phyloP scores from a whole-genome alignment of 2,888 invertebrate species.

The Oscheius sp. region DNA sequence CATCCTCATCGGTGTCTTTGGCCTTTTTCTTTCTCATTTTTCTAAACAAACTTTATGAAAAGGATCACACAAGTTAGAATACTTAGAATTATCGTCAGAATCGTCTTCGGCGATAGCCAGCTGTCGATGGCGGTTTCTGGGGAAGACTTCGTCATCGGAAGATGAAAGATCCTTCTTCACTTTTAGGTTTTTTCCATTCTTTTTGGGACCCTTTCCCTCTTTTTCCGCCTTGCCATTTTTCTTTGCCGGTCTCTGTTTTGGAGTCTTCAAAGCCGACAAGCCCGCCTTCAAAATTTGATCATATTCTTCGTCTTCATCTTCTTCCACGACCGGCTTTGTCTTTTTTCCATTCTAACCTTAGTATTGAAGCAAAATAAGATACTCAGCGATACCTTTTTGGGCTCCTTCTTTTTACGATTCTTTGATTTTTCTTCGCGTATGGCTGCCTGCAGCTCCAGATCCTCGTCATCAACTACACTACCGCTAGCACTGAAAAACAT shows the following conservation, averaged over 20 bases:
- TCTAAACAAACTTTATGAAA: too few species aligned
- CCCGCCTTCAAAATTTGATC: neutral
- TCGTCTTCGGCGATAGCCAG: too few species aligned
- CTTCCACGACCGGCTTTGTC: neutral
- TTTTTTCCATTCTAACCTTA: neutral
- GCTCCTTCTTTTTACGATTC: constrained; percentile 37
- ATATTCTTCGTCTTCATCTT: neutral
- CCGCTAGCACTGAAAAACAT: constrained; percentile 1
- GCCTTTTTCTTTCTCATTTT: too few species aligned
- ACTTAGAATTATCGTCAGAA: too few species aligned
- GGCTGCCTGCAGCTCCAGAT: constrained; percentile 39
- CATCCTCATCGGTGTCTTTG: neutral
- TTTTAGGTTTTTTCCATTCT: neutral
- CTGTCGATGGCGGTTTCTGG: too few species aligned
- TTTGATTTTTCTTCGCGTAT: constrained; percentile 36
- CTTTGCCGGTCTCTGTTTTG: neutral
- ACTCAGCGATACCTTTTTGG: neutral
- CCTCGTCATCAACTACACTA: constrained; percentile 56
- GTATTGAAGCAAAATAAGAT: neutral
- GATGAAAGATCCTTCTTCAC: neutral
- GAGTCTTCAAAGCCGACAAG: neutral
- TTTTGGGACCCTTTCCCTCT: neutral
- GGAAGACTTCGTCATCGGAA: too few species aligned
- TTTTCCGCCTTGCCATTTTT: neutral
- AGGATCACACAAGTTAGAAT: too few species aligned